Base-by-base conservation (phyloP, 2,888 invertebrate species). In the Drosophila lutescens region DNA sequence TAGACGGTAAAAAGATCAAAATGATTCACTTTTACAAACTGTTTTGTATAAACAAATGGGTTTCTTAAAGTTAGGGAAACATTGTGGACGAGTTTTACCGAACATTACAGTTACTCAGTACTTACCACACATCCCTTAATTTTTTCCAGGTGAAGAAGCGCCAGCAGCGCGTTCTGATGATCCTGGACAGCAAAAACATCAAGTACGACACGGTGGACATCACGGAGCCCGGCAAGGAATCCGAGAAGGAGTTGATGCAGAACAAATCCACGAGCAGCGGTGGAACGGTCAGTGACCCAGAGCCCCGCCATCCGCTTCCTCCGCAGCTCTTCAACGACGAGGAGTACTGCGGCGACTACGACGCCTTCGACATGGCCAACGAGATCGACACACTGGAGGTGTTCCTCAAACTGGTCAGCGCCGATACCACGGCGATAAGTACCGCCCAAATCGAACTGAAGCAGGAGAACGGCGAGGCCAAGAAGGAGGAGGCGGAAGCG, bases 311-410 rank as follows among this genome's bases (percentile, higher is more conserved):
- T 84, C 95, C 97, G 55, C 93, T 98, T 88, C 98, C 98, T 47
- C 99, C 99, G 65, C 99, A 99, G 93, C 94, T 99, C 82, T 99
- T 98, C 92, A 97, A 97, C 91, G 98, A 97, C 74, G 96, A 96
- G 12, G 95, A 96, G 77, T 92, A 92, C 61, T 97, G 98, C 91
- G 99, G 99, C 91, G 98, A 98, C 92, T 98, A 98, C 92, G 97
- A 98, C 91, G 96, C 95, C 89, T 98, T 98, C 93, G 97, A 97
- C 92, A 93, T 97, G 93, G 96, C 98, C 20, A 97, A 98, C 93
- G 98, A 98, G 94, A 94, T 96, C 79, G 97, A 98, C 90, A 96
- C 96, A 80, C 93, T 98, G 92, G 97, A 98, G 91, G 95, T 95
- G 90, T 98, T 98, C 91, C 93, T 98, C 68, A 97, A 97, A 92